Conservation (phyloP, 1,140 invertebrate genomes). For the Fopius arisanus region DNA sequence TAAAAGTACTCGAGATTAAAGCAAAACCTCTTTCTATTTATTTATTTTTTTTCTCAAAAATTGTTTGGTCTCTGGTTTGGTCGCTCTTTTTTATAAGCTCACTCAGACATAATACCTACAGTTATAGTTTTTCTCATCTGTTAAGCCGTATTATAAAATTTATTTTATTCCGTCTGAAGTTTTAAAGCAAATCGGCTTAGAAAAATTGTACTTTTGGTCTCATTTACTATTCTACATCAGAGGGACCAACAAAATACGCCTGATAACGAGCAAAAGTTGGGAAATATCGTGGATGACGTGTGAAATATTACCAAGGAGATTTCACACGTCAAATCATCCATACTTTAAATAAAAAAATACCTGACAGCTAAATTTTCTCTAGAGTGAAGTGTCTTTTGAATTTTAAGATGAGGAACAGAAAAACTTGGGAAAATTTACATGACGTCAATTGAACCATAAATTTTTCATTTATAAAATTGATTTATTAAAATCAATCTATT, state of each 20-base stretch:
- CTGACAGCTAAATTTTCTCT: too few species aligned
- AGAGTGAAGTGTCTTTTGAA: too few species aligned
- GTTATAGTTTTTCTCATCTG: not conserved
- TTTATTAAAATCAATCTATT: too few species aligned
- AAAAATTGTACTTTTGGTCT: not conserved
- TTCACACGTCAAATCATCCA: too few species aligned
- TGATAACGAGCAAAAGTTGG: not conserved
- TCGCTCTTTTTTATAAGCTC: not conserved
- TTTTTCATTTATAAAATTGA: too few species aligned
- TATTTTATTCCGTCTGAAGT: not conserved
- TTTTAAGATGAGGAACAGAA: too few species aligned
- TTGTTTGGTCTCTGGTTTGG: not conserved
- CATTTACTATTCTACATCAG: not conserved
- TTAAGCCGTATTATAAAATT: not conserved
- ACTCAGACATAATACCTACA: not conserved
- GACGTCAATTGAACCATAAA: too few species aligned
- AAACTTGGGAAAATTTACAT: too few species aligned
- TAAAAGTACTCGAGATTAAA: not conserved
- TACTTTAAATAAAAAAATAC: too few species aligned
- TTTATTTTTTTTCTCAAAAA: not conserved
- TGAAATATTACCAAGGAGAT: too few species aligned
- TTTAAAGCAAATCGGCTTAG: not conserved
- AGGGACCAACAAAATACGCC: not conserved
- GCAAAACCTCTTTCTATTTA: too few species aligned
- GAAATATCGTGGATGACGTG: too few species aligned